Conservation (phyloP, 2,113 vertebrate genomes). For the Nothocercus julius region DNA sequence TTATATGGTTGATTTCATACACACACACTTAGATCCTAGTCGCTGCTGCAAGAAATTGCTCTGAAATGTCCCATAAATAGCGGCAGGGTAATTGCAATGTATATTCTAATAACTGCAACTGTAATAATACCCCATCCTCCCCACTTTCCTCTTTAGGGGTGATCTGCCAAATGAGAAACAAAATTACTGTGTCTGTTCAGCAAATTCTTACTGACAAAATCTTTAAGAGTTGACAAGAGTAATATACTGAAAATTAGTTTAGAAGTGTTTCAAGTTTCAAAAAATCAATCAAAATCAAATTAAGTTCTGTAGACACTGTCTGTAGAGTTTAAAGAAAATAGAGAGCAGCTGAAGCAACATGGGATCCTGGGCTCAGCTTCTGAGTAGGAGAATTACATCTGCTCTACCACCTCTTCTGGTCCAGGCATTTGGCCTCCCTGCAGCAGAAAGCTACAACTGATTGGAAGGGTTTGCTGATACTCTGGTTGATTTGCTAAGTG, state of each 20-base stretch:
- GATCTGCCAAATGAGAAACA: slow-evolving; percentile 79
- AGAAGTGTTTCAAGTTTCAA: slow-evolving; percentile 85
- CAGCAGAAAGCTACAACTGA: background rate
- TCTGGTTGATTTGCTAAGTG: background rate
- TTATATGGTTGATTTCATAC: background rate
- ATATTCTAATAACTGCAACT: slow-evolving; percentile 76
- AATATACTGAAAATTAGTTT: slow-evolving; percentile 86
- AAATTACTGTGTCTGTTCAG: slow-evolving; percentile 84
- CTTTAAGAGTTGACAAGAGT: slow-evolving; percentile 84
- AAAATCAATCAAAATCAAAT: slow-evolving; percentile 87
- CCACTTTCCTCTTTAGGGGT: slow-evolving; percentile 75
- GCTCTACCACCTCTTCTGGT: background rate
- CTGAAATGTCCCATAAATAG: slow-evolving; percentile 53
- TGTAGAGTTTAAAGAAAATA: slow-evolving; percentile 78
- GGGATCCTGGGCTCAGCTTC: slow-evolving; percentile 41
- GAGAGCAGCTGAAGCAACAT: slow-evolving; percentile 72
- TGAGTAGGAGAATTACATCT: slow-evolving; percentile 2
- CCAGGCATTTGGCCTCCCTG: background rate
- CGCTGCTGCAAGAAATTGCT: background rate
- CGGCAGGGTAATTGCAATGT: slow-evolving; percentile 62
- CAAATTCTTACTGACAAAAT: slow-evolving; percentile 85
- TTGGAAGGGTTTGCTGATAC: background rate
- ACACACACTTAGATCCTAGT: background rate
- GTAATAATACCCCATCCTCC: slow-evolving; percentile 60
- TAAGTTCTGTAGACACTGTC: slow-evolving; percentile 81